A percentile compares a stretch with the other conserved stretches of the same genome.
These are phyloP conservation scores for Orthosia gothica DNA, from an alignment of 2,888 invertebrate genomes.

Conservation along the genomic window DNA sequence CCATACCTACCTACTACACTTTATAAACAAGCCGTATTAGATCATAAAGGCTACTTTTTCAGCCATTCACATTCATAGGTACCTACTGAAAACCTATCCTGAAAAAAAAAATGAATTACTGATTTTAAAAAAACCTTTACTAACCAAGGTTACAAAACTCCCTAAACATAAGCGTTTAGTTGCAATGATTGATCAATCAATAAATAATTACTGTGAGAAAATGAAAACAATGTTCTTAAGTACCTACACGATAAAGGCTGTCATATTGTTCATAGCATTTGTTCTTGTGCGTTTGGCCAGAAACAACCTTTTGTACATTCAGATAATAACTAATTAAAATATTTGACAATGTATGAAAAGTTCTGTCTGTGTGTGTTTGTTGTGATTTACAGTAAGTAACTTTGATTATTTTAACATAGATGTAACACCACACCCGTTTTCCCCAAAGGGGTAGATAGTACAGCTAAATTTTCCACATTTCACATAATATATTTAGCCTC, in stretches of 20 bases:
- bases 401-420: background rate
- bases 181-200: conserved; percentile 23
- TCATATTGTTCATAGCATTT: conserved; percentile 38
- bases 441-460: too few relatives aligned
- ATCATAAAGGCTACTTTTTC: too few relatives aligned
- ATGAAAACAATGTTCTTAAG: conserved; percentile 31
- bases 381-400: conserved; percentile 59
- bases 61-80: too few relatives aligned
- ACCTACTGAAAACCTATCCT: too few relatives aligned
- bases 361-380: conserved; percentile 38
- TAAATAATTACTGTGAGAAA: conserved; percentile 51
- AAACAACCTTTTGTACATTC: conserved; percentile 1
- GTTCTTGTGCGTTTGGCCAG: conserved; percentile 10
- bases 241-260: background rate
- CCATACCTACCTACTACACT: too few relatives aligned
- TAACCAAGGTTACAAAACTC: background rate
- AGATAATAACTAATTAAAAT: background rate
- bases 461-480: too few relatives aligned
- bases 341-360: conserved; percentile 43
- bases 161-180: conserved; percentile 9
- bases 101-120: too few relatives aligned
- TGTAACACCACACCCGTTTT: too few relatives aligned
- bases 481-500: too few relatives aligned
- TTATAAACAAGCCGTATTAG: too few relatives aligned
- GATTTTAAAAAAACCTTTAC: too few relatives aligned